phyloP scores from a whole-genome alignment of 2,888 invertebrate genomes.

The Diarsia brunnea region DNA sequence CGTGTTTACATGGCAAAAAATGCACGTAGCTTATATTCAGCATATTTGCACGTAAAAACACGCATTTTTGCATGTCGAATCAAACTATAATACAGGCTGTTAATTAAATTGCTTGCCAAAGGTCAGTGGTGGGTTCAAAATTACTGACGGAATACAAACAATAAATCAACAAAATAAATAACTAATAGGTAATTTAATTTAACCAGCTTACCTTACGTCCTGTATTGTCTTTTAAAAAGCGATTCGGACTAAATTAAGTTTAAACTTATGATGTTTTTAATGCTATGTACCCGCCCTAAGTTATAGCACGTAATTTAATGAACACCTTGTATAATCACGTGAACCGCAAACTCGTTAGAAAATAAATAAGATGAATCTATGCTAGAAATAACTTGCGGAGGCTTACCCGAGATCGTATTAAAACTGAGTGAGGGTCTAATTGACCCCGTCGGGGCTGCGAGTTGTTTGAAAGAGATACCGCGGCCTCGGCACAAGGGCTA shows the following conservation, averaged over 20 bases:
- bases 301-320: not conserved
- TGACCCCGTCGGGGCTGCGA: too few relatives aligned
- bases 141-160: not conserved
- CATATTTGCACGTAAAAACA: not conserved
- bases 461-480: too few relatives aligned
- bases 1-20: conserved; percentile 14
- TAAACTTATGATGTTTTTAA: not conserved
- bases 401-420: not conserved
- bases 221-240: not conserved
- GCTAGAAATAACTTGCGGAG: not conserved
- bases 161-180: not conserved
- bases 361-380: not conserved
- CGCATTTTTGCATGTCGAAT: not conserved
- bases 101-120: not conserved
- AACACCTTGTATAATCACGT: not conserved
- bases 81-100: not conserved
- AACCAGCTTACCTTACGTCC: not conserved
- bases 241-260: not conserved
- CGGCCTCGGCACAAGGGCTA: too few relatives aligned
- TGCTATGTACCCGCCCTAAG: not conserved
- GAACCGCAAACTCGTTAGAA: not conserved
- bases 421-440: not conserved
- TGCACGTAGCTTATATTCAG: conserved; percentile 6
- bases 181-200: not conserved
- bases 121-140: not conserved